A percentile compares a stretch with the other conserved stretches of the same genome.
Evolutionary conservation across 2,888 invertebrate genomes (phyloP).

Genomic region (Ornithoptera priamus): DNA sequence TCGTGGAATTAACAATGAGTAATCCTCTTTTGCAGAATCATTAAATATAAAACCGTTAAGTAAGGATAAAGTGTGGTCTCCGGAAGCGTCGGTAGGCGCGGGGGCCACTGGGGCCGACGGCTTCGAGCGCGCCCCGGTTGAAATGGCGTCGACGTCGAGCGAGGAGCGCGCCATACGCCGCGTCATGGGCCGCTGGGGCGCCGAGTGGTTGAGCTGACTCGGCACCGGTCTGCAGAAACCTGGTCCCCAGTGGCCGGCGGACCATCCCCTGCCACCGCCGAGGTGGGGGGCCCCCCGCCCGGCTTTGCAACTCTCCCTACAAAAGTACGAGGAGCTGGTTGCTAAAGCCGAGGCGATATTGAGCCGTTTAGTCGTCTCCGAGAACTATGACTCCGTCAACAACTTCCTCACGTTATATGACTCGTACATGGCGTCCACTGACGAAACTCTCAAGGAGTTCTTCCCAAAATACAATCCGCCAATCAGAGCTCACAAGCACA

Average conservation of each 20-base stretch:
- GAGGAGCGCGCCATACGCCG: constrained; percentile 74
- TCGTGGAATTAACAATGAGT: too few species aligned
- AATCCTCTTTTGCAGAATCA: constrained; percentile 58
- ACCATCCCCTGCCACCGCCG: constrained; percentile 73
- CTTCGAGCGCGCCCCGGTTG: constrained; percentile 50
- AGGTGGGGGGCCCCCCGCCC: constrained; percentile 74
- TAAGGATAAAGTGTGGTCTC: constrained; percentile 74
- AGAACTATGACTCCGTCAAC: constrained; percentile 94
- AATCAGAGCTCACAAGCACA: constrained; percentile 91
- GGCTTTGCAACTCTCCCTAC: constrained; percentile 86
- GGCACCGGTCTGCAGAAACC: constrained; percentile 71
- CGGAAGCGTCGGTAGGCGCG: constrained; percentile 61
- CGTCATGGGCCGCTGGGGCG: constrained; percentile 92
- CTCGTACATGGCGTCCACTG: constrained; percentile 83
- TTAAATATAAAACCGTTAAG: constrained; percentile 80
- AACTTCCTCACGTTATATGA: constrained; percentile 88
- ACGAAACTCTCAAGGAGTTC: constrained; percentile 85
- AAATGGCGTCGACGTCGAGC: constrained; percentile 61
- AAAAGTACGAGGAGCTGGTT: constrained; percentile 90
- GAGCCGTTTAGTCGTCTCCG: constrained; percentile 90
- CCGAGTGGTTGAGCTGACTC: constrained; percentile 99
- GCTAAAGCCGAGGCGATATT: constrained; percentile 90
- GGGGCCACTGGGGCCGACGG: constrained; percentile 66
- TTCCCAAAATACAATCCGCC: constrained; percentile 90
- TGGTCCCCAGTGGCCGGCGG: constrained; percentile 68